Evolutionary conservation across 1,140 invertebrate genomes (phyloP).

Genomic region (Lepidurus couesii): DNA sequence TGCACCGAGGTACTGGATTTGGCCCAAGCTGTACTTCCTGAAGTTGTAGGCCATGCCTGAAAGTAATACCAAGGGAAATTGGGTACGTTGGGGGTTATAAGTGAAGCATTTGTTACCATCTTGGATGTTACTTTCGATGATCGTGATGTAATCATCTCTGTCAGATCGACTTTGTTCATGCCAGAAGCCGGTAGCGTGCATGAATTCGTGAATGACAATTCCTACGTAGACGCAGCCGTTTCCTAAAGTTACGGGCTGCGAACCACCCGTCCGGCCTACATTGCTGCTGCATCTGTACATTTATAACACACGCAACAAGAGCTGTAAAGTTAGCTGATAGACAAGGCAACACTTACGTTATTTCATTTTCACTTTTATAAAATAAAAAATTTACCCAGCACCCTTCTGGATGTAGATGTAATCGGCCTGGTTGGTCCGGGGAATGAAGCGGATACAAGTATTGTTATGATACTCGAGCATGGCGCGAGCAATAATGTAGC

Average conservation of each 20-base stretch:
- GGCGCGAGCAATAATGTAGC: constrained; percentile 46
- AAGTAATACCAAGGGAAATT: constrained; percentile 19
- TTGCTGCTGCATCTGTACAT: constrained; percentile 34
- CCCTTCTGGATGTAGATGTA: constrained; percentile 45
- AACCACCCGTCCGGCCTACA: constrained; percentile 51
- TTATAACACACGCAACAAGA: not conserved
- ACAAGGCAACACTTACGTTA: not conserved
- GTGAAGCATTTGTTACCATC: constrained; percentile 41
- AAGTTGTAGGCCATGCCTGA: constrained; percentile 48
- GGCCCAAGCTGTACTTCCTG: constrained; percentile 43
- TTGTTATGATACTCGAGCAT: constrained; percentile 53
- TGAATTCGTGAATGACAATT: constrained; percentile 57
- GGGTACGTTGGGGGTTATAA: not conserved
- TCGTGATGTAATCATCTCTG: constrained; percentile 57
- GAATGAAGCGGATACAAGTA: constrained; percentile 57
- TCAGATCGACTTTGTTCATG: constrained; percentile 62
- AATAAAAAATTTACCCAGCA: constrained; percentile 36
- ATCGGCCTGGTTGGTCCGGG: constrained; percentile 51
- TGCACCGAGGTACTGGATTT: constrained; percentile 46
- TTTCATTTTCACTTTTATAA: not conserved
- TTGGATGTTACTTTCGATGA: constrained; percentile 59
- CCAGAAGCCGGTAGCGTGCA: constrained; percentile 61
- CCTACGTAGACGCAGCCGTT: constrained; percentile 52
- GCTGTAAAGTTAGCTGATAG: not conserved
- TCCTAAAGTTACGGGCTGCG: constrained; percentile 49